Evolutionary conservation across 2,888 invertebrate species (phyloP).

Genomic region (Terebella lapidaria): DNA sequence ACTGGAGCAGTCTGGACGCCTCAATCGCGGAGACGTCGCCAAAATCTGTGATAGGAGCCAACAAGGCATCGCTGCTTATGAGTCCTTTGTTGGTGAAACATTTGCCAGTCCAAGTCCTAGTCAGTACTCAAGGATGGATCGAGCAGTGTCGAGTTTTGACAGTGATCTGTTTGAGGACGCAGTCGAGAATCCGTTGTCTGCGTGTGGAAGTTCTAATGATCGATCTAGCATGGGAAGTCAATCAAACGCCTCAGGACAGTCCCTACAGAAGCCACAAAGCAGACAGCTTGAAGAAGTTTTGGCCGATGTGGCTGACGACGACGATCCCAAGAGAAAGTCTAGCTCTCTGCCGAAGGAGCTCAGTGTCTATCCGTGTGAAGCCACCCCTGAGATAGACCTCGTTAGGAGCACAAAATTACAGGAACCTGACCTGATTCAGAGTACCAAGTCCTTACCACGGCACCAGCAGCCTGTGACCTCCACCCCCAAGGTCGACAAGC

Average conservation of each 20-base stretch:
- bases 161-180: background rate
- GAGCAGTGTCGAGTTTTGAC: background rate
- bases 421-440: slow-evolving; percentile 26
- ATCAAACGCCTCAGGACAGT: background rate
- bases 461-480: background rate
- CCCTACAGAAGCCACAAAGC: background rate
- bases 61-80: background rate
- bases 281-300: background rate
- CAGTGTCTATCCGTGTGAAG: background rate
- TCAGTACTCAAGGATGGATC: no score
- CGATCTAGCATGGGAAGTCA: background rate
- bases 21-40: background rate
- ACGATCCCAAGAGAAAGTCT: background rate
- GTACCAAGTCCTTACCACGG: slow-evolving; percentile 17
- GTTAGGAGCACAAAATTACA: background rate
- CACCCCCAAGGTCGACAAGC: background rate
- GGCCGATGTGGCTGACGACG: no score
- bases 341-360: background rate
- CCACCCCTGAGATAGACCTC: background rate
- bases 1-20: background rate
- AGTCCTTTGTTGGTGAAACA: background rate
- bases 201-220: background rate
- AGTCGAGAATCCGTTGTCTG: background rate
- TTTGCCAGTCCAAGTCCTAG: background rate
- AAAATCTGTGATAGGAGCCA: background rate